phyloP scores from a whole-genome alignment of 2,888 invertebrate genomes.

The Heliconius ethilla region DNA sequence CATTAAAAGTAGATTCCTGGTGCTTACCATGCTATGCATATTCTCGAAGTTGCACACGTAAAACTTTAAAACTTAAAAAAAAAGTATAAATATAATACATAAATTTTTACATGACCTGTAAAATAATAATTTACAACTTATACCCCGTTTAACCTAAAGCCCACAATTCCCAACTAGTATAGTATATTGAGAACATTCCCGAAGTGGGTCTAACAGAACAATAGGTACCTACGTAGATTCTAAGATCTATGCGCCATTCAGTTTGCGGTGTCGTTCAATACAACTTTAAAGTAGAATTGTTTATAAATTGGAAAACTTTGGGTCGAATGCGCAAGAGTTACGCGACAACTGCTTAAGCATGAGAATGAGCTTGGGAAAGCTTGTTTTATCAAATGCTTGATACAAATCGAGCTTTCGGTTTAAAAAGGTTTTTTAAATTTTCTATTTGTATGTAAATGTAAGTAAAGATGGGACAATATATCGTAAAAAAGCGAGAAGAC shows the following conservation, averaged over 20 bases:
- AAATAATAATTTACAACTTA: neutral
- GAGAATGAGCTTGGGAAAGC: neutral
- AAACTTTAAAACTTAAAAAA: neutral
- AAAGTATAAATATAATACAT: neutral
- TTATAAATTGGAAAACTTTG: constrained; percentile 40
- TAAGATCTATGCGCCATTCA: constrained; percentile 27
- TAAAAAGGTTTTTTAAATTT: neutral
- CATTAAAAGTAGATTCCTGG: too few relatives aligned
- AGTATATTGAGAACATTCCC: neutral
- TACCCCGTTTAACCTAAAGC: neutral
- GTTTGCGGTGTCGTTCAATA: constrained; percentile 26
- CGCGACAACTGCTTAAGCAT: neutral
- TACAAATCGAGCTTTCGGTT: neutral
- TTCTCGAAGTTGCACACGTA: too few relatives aligned
- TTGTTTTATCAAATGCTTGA: neutral
- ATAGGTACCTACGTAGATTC: constrained; percentile 24
- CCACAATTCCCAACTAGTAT: neutral
- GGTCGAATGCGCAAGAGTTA: constrained; percentile 12
- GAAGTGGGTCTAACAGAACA: constrained; percentile 18
- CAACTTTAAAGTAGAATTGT: constrained; percentile 36
- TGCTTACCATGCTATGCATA: too few relatives aligned
- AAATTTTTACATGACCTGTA: neutral
- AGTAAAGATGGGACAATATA: too few relatives aligned
- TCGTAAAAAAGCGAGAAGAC: too few relatives aligned
- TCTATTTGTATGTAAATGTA: neutral